A percentile compares a stretch with the other conserved stretches of the same genome.
phyloP scores from a whole-genome alignment of 2,888 invertebrate species.

The Ephialtes manifestator region DNA sequence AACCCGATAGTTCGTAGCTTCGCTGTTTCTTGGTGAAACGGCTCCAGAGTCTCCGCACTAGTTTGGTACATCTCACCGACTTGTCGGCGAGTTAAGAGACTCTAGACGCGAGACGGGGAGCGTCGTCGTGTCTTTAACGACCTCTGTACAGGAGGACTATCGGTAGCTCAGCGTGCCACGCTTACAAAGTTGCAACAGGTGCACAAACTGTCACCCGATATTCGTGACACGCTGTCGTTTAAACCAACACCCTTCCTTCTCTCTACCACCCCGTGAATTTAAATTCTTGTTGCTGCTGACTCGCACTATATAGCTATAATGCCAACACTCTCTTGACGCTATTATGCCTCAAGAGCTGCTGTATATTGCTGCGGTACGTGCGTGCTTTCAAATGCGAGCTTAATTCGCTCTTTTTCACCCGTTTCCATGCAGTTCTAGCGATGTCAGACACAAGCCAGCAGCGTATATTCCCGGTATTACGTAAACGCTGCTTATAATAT shows the following conservation, averaged over 20 bases:
- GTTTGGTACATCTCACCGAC: constrained; percentile 1
- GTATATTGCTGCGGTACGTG: not conserved
- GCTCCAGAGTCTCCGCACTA: not conserved
- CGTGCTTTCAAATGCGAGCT: constrained; percentile 7
- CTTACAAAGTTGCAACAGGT: constrained; percentile 62
- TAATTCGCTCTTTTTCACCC: constrained; percentile 18
- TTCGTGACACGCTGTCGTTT: constrained; percentile 54
- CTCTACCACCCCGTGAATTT: not conserved
- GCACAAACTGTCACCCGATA: constrained; percentile 54
- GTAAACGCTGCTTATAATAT: not conserved
- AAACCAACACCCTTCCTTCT: constrained; percentile 1
- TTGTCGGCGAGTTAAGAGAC: constrained; percentile 41
- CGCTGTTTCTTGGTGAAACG: not conserved
- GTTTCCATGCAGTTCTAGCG: not conserved
- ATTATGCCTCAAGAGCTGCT: constrained; percentile 23
- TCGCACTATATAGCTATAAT: not conserved
- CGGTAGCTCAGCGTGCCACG: constrained; percentile 10
- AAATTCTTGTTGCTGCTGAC: constrained; percentile 17
- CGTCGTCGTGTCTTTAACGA: constrained; percentile 18
- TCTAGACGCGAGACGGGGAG: not conserved
- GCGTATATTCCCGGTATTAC: not conserved
- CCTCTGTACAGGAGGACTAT: constrained; percentile 12
- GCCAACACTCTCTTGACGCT: not conserved
- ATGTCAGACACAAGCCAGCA: too few relatives aligned
- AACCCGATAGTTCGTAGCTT: not conserved